Conservation (phyloP, 1,140 invertebrate genomes). For the Atta cephalotes region DNA sequence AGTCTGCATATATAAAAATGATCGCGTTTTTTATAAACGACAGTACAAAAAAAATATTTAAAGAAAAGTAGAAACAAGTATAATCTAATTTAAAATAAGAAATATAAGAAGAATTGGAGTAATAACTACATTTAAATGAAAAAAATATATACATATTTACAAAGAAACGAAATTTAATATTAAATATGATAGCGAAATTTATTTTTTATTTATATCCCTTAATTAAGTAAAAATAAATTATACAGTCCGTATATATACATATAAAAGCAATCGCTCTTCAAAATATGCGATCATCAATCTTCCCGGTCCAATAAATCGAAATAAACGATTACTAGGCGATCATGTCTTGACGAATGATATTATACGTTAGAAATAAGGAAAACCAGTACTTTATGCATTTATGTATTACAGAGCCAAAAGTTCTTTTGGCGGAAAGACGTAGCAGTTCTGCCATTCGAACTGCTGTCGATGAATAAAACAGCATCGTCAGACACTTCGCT, state of each 20-base stretch:
- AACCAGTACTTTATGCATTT: constrained; percentile 47
- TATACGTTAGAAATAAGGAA: constrained; percentile 34
- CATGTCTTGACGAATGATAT: constrained; percentile 37
- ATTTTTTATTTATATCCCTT: constrained; percentile 1
- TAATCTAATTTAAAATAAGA: not conserved
- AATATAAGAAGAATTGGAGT: not conserved
- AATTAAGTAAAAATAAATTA: constrained; percentile 15
- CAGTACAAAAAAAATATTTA: not conserved
- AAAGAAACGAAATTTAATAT: not conserved
- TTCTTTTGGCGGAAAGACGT: constrained; percentile 18
- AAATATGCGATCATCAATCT: constrained; percentile 18
- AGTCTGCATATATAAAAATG: too few species aligned
- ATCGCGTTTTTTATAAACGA: not conserved
- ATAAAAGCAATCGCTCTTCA: not conserved
- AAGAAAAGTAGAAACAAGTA: not conserved
- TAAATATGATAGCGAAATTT: not conserved
- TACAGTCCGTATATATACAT: not conserved
- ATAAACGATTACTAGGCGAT: constrained; percentile 39
- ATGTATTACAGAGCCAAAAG: constrained; percentile 31
- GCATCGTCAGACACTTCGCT: constrained; percentile 10
- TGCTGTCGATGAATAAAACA: constrained; percentile 62
- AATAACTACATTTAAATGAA: not conserved
- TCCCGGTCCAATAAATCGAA: constrained; percentile 19
- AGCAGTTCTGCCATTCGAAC: constrained; percentile 19
- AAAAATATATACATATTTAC: not conserved